A percentile compares a stretch with the other conserved stretches of the same genome.
These are phyloP conservation scores for Lamellibrachia satsuma DNA, from an alignment of 2,888 invertebrate species.

Conservation along the genomic window DNA sequence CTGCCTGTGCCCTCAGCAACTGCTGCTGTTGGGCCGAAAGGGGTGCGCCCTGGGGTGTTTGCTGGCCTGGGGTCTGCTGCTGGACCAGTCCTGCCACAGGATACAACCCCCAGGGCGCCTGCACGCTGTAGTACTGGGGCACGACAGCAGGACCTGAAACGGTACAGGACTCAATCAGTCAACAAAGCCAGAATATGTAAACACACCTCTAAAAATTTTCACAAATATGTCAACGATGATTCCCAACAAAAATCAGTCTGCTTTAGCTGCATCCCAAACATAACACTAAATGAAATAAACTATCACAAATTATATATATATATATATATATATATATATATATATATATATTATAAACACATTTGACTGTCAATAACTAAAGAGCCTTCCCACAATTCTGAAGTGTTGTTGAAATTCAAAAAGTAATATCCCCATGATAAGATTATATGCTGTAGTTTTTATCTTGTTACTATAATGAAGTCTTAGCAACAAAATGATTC, in stretches of 20 bases:
- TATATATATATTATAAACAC: no score
- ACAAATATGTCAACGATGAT: background rate
- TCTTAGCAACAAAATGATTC: no score
- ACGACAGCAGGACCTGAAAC: conserved; percentile 65
- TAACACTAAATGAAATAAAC: background rate
- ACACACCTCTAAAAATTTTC: background rate
- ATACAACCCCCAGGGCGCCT: conserved; percentile 90
- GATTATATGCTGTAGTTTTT: no score
- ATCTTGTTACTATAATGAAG: no score
- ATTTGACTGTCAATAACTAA: no score
- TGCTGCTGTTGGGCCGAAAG: conserved; percentile 72
- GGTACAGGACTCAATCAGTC: background rate
- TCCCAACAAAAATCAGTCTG: background rate
- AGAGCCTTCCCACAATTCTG: no score
- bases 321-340: no score
- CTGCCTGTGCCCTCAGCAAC: conserved; percentile 53
- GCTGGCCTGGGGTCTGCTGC: conserved; percentile 40
- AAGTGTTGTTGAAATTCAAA: no score
- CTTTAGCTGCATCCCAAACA: background rate
- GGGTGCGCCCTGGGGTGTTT: conserved; percentile 22
- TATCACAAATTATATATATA: no score
- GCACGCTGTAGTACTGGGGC: conserved; percentile 90
- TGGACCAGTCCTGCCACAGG: conserved; percentile 70
- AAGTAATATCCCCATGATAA: no score
- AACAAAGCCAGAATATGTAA: background rate